These are phyloP conservation scores for Drosophila nigromelanica DNA, from an alignment of 1,140 invertebrate species.

Conservation along the genomic window DNA sequence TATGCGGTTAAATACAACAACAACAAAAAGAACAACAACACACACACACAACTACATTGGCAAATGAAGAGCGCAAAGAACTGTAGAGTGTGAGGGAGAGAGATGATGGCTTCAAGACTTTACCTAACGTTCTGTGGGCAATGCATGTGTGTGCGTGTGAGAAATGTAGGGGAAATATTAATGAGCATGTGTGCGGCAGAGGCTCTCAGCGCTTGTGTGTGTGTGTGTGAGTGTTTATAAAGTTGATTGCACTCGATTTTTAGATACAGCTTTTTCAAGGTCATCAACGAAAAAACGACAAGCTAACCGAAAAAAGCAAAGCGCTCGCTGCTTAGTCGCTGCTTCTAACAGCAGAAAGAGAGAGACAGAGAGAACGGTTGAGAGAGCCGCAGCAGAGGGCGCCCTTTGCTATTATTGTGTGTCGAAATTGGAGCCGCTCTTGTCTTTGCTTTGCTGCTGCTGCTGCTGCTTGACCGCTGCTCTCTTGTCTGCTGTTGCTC, in stretches of 20 bases:
- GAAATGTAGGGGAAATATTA: slow-evolving; percentile 73
- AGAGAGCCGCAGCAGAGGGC: slow-evolving; percentile 6
- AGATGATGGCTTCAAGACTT: slow-evolving; percentile 59
- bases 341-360: slow-evolving; percentile 42
- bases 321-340: slow-evolving; percentile 38
- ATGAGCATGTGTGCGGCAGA: slow-evolving; percentile 32
- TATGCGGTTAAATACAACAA: slow-evolving; percentile 52
- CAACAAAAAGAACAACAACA: slow-evolving; percentile 39
- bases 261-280: slow-evolving; percentile 84
- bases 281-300: slow-evolving; percentile 81
- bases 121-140: slow-evolving; percentile 65
- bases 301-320: slow-evolving; percentile 57
- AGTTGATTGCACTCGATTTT: slow-evolving; percentile 84
- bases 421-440: slow-evolving; percentile 39
- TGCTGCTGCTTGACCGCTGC: slow-evolving; percentile 11
- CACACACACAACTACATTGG: slow-evolving; percentile 15
- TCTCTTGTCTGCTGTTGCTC: background rate
- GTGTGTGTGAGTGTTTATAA: slow-evolving; percentile 67
- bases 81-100: slow-evolving; percentile 11
- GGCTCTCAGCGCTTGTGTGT: slow-evolving; percentile 34
- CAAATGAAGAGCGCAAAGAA: slow-evolving; percentile 26
- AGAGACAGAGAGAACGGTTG: background rate
- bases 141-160: slow-evolving; percentile 14
- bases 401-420: slow-evolving; percentile 19
- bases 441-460: background rate